A percentile compares a stretch with the other conserved stretches of the same genome.
Conservation (phyloP, 1,140 invertebrate species). For the Melipona quadrifasciata region DNA sequence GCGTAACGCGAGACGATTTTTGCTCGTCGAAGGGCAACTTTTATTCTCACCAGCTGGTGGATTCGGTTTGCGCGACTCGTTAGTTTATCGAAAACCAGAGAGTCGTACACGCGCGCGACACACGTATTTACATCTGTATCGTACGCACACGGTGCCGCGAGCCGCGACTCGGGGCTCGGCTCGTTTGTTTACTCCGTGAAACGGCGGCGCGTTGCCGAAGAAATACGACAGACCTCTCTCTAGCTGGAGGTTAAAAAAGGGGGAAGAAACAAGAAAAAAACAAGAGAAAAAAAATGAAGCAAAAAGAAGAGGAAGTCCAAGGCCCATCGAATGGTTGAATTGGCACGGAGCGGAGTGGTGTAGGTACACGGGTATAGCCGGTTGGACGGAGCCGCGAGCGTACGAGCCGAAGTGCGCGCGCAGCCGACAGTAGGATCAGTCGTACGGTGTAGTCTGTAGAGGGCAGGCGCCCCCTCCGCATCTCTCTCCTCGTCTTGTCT, state of each 20-base stretch:
- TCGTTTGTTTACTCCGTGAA: slow-evolving; percentile 31
- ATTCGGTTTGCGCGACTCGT: slow-evolving; percentile 10
- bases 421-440: slow-evolving; percentile 18
- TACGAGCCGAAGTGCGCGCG: slow-evolving; percentile 50
- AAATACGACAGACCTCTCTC: slow-evolving; percentile 1
- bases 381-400: slow-evolving; percentile 7
- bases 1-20: neutral
- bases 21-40: neutral
- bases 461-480: slow-evolving; percentile 41
- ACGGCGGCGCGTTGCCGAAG: slow-evolving; percentile 5
- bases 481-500: slow-evolving; percentile 27
- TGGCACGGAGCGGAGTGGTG: neutral
- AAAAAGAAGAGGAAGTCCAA: neutral
- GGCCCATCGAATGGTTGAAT: slow-evolving; percentile 38
- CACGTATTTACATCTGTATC: too few relatives aligned
- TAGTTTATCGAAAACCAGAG: neutral
- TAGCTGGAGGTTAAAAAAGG: neutral
- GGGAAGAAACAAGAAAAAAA: too few relatives aligned
- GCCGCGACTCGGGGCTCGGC: too few relatives aligned
- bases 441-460: slow-evolving; percentile 26
- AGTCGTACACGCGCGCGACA: neutral
- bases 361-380: slow-evolving; percentile 1
- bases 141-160: too few relatives aligned
- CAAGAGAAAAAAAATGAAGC: neutral
- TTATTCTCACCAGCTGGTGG: neutral